phyloP scores from a whole-genome alignment of 2,797 vertebrate species.

The Typhlichthys eigenmanni region DNA sequence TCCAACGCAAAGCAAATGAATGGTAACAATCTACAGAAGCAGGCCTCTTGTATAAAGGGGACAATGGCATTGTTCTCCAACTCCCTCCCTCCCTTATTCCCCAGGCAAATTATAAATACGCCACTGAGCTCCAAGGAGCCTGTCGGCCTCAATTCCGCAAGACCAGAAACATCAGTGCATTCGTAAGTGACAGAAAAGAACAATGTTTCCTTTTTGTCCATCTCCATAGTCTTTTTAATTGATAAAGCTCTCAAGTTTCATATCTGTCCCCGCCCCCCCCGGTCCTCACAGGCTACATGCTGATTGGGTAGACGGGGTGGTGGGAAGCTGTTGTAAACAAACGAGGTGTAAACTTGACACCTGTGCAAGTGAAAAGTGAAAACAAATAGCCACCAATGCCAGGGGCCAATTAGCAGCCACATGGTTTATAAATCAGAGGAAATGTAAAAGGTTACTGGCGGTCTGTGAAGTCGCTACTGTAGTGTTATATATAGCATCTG shows the following conservation, averaged over 20 bases:
- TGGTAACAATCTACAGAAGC: constrained; percentile 61
- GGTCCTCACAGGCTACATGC: constrained; percentile 44
- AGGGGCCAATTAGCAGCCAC: constrained; percentile 2
- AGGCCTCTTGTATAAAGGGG: constrained; percentile 42
- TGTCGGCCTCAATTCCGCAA: constrained; percentile 69
- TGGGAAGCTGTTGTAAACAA: constrained; percentile 50
- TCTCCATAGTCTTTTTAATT: constrained; percentile 67
- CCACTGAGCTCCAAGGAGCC: constrained; percentile 70
- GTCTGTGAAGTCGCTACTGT: neutral
- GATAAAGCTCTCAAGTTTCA: constrained; percentile 58
- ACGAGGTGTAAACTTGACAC: constrained; percentile 40
- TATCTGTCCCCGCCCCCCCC: constrained; percentile 65
- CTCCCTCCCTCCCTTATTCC: constrained; percentile 55
- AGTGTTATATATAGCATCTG: no score
- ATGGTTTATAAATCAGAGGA: neutral
- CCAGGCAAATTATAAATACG: constrained; percentile 74
- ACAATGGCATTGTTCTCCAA: constrained; percentile 70
- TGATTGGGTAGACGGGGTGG: constrained; percentile 52
- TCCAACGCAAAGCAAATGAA: constrained; percentile 71
- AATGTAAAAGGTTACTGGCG: neutral
- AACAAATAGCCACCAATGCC: constrained; percentile 15
- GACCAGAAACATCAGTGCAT: constrained; percentile 58
- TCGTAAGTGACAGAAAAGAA: constrained; percentile 61
- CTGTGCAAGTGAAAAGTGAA: constrained; percentile 41
- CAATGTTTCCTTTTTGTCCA: constrained; percentile 57